phyloP scores from a whole-genome alignment of 2,797 vertebrate genomes.

The Xerus rutilus region DNA sequence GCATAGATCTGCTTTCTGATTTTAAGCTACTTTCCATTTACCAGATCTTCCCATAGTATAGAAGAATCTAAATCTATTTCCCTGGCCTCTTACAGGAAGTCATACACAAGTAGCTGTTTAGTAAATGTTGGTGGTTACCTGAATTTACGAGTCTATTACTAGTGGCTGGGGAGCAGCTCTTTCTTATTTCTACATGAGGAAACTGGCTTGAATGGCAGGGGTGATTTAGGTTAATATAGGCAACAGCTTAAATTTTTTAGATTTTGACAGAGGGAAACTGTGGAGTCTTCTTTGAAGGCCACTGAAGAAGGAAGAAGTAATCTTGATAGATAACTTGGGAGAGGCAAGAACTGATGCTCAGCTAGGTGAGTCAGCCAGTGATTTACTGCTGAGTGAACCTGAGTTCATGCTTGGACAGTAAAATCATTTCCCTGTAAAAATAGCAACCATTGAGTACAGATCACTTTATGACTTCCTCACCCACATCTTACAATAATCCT shows the following conservation, averaged over 20 bases:
- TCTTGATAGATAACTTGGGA: background rate
- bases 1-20: background rate
- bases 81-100: background rate
- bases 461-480: background rate
- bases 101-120: background rate
- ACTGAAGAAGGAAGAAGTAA: background rate
- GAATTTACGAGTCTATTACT: background rate
- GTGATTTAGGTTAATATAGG: conserved; percentile 51
- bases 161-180: background rate
- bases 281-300: conserved; percentile 6
- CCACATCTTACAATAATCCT: background rate
- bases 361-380: background rate
- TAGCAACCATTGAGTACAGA: background rate
- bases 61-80: background rate
- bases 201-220: background rate
- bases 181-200: background rate
- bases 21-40: background rate
- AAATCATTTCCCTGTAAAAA: background rate
- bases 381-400: background rate
- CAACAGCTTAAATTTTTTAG: conserved; percentile 5
- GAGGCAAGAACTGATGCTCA: background rate
- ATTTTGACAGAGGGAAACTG: background rate
- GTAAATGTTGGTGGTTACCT: background rate
- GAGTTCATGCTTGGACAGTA: background rate
- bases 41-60: background rate